phyloP scores from a whole-genome alignment of 2,113 vertebrate genomes.

The Cisticola juncidis region DNA sequence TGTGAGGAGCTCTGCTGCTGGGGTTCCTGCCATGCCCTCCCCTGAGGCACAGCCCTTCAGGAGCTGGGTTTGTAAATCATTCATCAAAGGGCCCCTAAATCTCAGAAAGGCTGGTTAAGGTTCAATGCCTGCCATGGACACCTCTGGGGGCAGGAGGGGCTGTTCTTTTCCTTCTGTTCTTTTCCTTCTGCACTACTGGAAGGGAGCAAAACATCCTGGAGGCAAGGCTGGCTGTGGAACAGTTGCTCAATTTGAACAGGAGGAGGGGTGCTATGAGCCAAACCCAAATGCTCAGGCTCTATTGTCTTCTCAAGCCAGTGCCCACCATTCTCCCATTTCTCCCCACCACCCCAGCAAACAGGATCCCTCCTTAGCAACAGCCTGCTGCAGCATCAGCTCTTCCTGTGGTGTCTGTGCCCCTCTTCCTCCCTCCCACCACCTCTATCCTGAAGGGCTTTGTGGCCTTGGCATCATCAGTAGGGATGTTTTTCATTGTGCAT shows the following conservation, averaged over 20 bases:
- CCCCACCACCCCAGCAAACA: accelerated
- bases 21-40: accelerated
- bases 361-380: not conserved
- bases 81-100: not conserved
- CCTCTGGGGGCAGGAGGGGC: accelerated
- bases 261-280: not conserved
- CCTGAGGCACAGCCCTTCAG: not conserved
- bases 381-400: not conserved
- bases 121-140: accelerated
- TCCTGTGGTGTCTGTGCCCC: not conserved
- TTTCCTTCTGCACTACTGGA: not conserved
- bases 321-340: not conserved
- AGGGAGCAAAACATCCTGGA: not conserved
- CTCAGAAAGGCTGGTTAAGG: not conserved
- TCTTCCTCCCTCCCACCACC: not conserved
- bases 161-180: not conserved
- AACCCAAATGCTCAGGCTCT: not conserved
- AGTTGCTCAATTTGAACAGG: not conserved
- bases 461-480: not conserved
- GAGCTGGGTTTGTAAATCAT: not conserved
- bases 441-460: not conserved
- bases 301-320: not conserved
- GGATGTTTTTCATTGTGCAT: not conserved
- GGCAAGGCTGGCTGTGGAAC: not conserved
- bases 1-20: not conserved